phyloP scores from a whole-genome alignment of 2,797 vertebrate species.

The Pyrrhura leucotis region DNA sequence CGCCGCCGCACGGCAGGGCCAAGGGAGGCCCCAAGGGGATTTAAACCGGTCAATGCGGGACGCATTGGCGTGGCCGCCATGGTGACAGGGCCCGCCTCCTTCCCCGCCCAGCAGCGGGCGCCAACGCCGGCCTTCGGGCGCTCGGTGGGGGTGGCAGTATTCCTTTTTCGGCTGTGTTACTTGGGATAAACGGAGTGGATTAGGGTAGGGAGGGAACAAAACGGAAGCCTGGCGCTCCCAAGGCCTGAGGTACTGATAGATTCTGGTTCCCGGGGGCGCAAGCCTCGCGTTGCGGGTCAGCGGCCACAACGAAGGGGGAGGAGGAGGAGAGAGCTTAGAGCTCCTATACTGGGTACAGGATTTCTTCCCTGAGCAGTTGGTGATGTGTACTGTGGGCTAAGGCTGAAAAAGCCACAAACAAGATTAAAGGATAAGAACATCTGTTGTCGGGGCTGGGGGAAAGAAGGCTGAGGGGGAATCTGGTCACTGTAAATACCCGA shows the following conservation, averaged over 20 bases:
- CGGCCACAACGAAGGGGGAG: fast-evolving
- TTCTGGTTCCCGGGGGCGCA: fast-evolving
- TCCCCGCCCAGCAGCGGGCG: fast-evolving
- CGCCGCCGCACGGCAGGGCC: background rate
- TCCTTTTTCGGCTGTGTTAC: fast-evolving
- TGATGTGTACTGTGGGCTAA: background rate
- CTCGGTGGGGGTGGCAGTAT: fast-evolving
- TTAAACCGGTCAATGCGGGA: background rate
- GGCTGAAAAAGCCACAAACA: background rate
- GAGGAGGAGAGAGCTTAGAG: background rate
- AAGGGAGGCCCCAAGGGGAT: background rate
- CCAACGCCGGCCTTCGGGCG: fast-evolving
- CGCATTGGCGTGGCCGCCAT: background rate
- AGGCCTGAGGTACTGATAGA: fast-evolving
- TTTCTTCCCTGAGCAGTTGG: background rate
- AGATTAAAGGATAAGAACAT: conserved; percentile 11
- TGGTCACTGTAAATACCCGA: fast-evolving
- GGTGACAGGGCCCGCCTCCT: background rate
- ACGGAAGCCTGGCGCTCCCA: background rate
- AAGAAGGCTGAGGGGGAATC: background rate
- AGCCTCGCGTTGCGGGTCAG: fast-evolving
- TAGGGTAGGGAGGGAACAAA: background rate
- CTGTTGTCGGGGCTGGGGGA: background rate
- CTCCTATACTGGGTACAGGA: fast-evolving
- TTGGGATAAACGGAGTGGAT: no score